A percentile compares a stretch with the other conserved stretches of the same genome.
Evolutionary conservation across 2,888 invertebrate genomes (phyloP).

Genomic region (Acrobasis consociella): DNA sequence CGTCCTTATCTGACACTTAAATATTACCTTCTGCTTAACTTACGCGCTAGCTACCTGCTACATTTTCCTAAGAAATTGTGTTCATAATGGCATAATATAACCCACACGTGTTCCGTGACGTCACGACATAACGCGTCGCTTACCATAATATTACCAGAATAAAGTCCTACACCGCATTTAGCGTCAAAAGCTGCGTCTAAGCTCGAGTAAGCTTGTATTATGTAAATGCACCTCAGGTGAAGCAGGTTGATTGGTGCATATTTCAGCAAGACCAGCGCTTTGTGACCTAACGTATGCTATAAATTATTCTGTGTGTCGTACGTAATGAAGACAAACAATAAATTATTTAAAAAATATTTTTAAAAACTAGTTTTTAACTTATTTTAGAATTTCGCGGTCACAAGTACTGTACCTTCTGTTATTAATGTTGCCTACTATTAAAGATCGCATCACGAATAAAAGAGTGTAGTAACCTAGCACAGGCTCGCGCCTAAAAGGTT

Average conservation of each 20-base stretch:
- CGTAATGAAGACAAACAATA: background rate
- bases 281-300: background rate
- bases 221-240: background rate
- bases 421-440: too few relatives aligned
- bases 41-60: too few relatives aligned
- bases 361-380: too few relatives aligned
- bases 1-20: too few relatives aligned
- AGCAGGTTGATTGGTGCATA: constrained; percentile 9
- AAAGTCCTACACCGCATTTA: background rate
- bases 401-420: too few relatives aligned
- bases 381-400: too few relatives aligned
- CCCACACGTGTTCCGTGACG: background rate
- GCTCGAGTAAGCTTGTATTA: background rate
- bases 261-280: constrained; percentile 5
- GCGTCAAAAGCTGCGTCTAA: background rate
- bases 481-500: too few relatives aligned
- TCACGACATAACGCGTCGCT: background rate
- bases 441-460: too few relatives aligned
- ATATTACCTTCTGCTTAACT: too few relatives aligned
- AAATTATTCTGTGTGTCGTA: background rate
- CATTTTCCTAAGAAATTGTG: too few relatives aligned
- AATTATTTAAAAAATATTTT: too few relatives aligned
- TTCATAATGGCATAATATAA: background rate
- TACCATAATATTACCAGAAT: background rate
- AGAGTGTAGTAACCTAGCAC: too few relatives aligned